Evolutionary conservation across 2,113 vertebrate genomes (phyloP), one percentile per base, ranked within the genome.

Genomic region (Hyperoodon ampullatus): DNA sequence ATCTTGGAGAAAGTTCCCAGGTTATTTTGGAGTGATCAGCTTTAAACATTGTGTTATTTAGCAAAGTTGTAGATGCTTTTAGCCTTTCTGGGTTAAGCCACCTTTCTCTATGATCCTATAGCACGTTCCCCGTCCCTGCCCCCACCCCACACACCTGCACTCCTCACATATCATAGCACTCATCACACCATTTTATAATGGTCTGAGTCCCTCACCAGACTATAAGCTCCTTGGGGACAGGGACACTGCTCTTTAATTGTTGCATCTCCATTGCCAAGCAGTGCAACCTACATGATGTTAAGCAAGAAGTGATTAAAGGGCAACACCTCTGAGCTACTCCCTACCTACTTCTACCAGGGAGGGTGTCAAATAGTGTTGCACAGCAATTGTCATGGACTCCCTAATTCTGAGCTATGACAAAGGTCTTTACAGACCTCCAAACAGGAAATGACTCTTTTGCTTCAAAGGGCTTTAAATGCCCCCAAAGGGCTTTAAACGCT

Each of bases 381-480:
- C 68, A 70, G 68, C 55, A 65, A 44, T n/a, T 72, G 19, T 82
- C 33, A 63, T n/a, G 1, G 16, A 74, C 24, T 91, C 35, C 23
- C 30, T 78, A n/a, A 47, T 55, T 84, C 72, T 94, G 72, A 95
- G 39, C 86, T 92, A 87, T 42, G 50, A 83, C 82, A 91, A 91
- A 89, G 30, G 14, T 28, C 80, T 92, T 86, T 70, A 87, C 4
- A 35, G 30, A 85, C n/a, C 61, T 87, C 23, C 12, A 35, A 72
- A 44, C 82, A 87, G 68, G 74, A 97, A 92, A 97, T 94, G 87
- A 95, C 63, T 94, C 86, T 63, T 85, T 42, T 24, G 63, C 18
- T 87, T 75, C 68, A 83, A 83, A 92, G 44, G 0, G 0, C 61
- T 89, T 82, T 28, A 58, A 95, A 90, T 4, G 61, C 63, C 19